A percentile compares a stretch with the other conserved stretches of the same genome.
These are phyloP conservation scores for Lagopus leucura DNA, from an alignment of 2,113 vertebrate species.

Conservation along the genomic window DNA sequence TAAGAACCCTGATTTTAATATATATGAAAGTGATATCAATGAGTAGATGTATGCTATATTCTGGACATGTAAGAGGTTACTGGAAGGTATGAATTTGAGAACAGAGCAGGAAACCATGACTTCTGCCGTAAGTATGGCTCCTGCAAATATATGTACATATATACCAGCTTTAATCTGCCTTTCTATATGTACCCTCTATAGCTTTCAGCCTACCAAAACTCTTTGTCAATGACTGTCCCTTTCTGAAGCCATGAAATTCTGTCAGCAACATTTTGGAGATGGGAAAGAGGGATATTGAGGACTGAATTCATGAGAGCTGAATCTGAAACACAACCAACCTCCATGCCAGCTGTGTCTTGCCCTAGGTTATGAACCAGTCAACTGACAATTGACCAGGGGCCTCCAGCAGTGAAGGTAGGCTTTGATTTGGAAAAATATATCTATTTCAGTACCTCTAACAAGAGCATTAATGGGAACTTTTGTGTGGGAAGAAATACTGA, in stretches of 20 bases:
- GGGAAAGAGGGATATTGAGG: not conserved
- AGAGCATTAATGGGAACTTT: not conserved
- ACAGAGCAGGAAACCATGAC: not conserved
- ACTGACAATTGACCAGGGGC: not conserved
- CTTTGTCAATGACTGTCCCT: not conserved
- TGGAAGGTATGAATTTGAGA: not conserved
- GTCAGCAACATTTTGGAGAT: not conserved
- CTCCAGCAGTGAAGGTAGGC: not conserved
- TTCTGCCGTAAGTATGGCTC: not conserved
- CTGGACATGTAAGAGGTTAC: not conserved
- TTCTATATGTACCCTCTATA: not conserved
- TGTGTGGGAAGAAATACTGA: not conserved
- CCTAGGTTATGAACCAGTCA: not conserved
- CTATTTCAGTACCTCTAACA: not conserved
- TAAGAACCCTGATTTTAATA: not conserved
- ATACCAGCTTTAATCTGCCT: not conserved
- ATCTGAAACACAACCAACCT: not conserved
- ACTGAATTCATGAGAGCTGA: not conserved
- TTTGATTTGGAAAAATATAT: not conserved
- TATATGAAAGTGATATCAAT: not conserved
- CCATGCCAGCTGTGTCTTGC: accelerated
- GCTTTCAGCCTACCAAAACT: not conserved
- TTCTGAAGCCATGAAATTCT: not conserved
- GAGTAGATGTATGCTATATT: not conserved
- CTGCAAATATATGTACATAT: not conserved